phyloP scores from a whole-genome alignment of 2,797 vertebrate species.

The Mionectes olivaceus region DNA sequence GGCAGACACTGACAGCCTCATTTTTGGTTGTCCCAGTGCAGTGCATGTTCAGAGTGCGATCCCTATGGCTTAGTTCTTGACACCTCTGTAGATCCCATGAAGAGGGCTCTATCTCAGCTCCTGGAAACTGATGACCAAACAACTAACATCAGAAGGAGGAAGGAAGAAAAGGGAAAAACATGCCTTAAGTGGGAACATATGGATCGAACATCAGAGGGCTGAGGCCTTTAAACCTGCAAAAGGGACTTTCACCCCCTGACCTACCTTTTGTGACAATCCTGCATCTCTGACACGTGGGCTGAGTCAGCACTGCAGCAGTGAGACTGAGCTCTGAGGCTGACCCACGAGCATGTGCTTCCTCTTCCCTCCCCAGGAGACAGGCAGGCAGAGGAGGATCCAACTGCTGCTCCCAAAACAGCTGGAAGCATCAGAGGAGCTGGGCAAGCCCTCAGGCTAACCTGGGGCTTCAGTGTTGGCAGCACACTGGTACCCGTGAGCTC shows the following conservation, averaged over 20 bases:
- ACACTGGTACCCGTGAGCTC: rapidly evolving
- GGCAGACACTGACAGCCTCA: not conserved
- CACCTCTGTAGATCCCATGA: not conserved
- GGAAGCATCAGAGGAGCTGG: not conserved
- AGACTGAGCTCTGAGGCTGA: not conserved
- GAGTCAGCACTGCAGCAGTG: not conserved
- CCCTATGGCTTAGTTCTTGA: not conserved
- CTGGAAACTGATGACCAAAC: not conserved
- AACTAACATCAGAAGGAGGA: not conserved
- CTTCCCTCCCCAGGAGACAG: not conserved
- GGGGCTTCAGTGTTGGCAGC: not conserved
- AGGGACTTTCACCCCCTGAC: not conserved
- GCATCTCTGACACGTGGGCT: not conserved
- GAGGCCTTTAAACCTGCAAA: not conserved
- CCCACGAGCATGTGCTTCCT: not conserved
- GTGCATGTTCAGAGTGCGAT: not conserved
- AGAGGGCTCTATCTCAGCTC: not conserved
- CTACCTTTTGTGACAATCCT: not conserved
- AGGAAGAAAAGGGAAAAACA: not conserved
- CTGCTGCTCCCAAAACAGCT: not conserved
- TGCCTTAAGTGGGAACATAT: not conserved
- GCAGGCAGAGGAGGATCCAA: not conserved
- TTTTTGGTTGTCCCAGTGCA: not conserved
- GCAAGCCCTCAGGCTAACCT: not conserved
- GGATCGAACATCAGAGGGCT: not conserved